A percentile compares a stretch with the other conserved stretches of the same genome.
These are phyloP conservation scores for Burhinus oedicnemus DNA, from an alignment of 2,113 vertebrate species.

Conservation along the genomic window DNA sequence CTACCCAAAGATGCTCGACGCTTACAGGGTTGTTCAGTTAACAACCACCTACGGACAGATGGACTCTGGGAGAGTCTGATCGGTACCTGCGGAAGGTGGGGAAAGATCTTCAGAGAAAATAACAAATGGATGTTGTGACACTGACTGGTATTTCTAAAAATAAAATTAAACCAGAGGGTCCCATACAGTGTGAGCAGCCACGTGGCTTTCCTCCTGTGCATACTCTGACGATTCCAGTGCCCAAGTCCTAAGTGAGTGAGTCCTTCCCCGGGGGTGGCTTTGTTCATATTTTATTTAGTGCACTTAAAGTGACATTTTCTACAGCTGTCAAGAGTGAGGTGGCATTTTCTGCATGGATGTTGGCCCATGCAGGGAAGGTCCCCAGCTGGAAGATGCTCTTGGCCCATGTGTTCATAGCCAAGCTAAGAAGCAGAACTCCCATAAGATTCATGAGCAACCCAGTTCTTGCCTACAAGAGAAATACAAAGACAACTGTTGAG, in stretches of 20 bases:
- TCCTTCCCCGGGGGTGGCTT: constrained; percentile 26
- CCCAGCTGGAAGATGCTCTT: constrained; percentile 87
- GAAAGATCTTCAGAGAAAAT: constrained; percentile 22
- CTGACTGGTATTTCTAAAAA: constrained; percentile 37
- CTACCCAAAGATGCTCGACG: neutral
- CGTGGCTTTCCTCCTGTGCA: neutral
- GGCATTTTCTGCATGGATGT: constrained; percentile 72
- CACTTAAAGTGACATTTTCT: constrained; percentile 66
- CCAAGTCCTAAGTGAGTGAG: constrained; percentile 45
- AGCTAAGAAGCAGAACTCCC: constrained; percentile 86
- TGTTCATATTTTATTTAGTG: constrained; percentile 78
- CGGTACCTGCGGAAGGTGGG: neutral
- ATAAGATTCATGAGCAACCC: constrained; percentile 95
- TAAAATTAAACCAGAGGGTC: constrained; percentile 41
- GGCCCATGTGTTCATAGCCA: constrained; percentile 97
- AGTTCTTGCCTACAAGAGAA: constrained; percentile 86
- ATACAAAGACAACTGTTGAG: constrained; percentile 40
- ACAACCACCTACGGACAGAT: neutral
- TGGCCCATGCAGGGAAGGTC: constrained; percentile 90
- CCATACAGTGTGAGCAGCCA: constrained; percentile 15
- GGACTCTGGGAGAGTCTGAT: neutral
- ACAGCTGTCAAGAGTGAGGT: constrained; percentile 51
- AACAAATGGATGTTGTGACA: constrained; percentile 9
- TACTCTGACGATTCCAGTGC: constrained; percentile 46
- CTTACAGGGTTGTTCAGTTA: neutral